Conservation (phyloP, 2,888 invertebrate genomes). For the Therioaphis trifolii region DNA sequence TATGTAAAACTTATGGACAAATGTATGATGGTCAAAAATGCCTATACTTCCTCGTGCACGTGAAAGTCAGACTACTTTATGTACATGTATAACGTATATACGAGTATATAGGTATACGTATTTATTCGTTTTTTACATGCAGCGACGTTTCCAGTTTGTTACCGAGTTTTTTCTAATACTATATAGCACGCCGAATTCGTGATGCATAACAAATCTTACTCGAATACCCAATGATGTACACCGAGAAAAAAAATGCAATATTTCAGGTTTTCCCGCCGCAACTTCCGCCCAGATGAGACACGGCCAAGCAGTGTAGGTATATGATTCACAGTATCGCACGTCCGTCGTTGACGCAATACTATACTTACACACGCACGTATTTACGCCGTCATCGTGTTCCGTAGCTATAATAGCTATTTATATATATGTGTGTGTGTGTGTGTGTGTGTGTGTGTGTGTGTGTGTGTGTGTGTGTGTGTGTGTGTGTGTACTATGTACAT, state of each 20-base stretch:
- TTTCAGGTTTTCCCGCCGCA: constrained; percentile 32
- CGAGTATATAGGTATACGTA: too few species aligned
- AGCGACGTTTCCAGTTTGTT: background rate
- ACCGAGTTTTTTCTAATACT: too few species aligned
- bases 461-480: too few species aligned
- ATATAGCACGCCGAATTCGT: constrained; percentile 4
- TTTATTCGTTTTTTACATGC: too few species aligned
- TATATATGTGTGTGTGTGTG: background rate
- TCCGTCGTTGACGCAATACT: constrained; percentile 23
- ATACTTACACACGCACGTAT: background rate
- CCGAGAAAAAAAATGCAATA: constrained; percentile 21
- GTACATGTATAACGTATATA: too few species aligned
- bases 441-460: background rate
- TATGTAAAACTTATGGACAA: too few species aligned
- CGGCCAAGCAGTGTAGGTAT: background rate
- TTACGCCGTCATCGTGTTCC: too few species aligned
- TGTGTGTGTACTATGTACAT: too few species aligned
- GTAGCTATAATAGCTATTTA: too few species aligned
- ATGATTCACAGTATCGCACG: constrained; percentile 34
- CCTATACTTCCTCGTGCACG: background rate
- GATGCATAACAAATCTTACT: constrained; percentile 17
- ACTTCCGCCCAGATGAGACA: constrained; percentile 35
- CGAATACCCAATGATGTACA: background rate
- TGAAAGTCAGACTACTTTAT: background rate
- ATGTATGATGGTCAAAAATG: too few species aligned